Percentiles rank a stretch among this genome's conserved stretches.
These are phyloP conservation scores for Dromaius novaehollandiae DNA, from an alignment of 2,113 vertebrate species.

Conservation along the genomic window DNA sequence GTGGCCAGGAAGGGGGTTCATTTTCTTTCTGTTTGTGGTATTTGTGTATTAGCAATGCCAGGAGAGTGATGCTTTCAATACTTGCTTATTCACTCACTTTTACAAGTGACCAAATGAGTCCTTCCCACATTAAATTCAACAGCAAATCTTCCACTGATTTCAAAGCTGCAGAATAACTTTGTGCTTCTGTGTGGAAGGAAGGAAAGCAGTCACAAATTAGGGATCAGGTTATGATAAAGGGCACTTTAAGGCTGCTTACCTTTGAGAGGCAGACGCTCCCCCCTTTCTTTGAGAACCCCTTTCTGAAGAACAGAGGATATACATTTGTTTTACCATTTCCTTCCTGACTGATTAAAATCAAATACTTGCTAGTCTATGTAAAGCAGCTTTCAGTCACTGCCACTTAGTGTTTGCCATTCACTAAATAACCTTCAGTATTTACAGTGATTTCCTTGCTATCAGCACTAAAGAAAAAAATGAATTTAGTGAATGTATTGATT, in stretches of 20 bases:
- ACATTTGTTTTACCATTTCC: neutral
- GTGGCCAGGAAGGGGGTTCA: neutral
- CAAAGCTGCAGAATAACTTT: neutral
- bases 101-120: neutral
- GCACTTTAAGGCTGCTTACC: neutral
- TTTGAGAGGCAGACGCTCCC: neutral
- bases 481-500: neutral
- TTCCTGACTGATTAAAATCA: conserved; percentile 31
- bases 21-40: neutral
- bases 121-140: neutral
- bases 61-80: neutral
- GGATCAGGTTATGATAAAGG: neutral
- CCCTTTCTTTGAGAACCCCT: neutral
- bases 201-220: neutral
- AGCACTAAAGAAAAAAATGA: neutral
- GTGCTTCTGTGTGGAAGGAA: neutral
- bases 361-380: neutral
- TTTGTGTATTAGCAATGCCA: neutral
- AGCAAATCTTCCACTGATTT: neutral
- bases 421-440: neutral
- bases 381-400: neutral
- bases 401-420: neutral
- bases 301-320: neutral
- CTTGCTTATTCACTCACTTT: neutral
- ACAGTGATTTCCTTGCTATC: neutral